Evolutionary conservation across 2,797 vertebrate species (phyloP), one percentile per base, ranked within the genome.

Genomic region (Tinamus major): DNA sequence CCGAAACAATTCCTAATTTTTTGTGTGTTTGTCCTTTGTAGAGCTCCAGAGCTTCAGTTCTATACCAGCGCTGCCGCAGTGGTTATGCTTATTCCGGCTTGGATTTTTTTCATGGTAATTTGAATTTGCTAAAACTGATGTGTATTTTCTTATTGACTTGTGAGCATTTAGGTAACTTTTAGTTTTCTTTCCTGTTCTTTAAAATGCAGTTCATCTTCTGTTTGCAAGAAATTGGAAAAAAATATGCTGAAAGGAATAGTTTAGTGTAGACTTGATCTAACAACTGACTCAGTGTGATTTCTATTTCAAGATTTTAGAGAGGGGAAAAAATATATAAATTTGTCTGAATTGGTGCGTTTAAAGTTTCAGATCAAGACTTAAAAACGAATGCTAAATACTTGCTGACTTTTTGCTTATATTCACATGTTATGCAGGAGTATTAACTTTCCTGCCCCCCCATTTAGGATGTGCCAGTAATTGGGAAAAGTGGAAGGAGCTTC

Each of bases 41-140:
- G 99, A 85, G 99, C 99, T 23, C 98, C 98, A 27, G 99, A 99
- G 81, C 98, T 99, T 70, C 99, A 99, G 96, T 99, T 99, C 96
- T 99, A 98, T 74, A 99, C 99, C 21, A 99, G 99, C 13, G 98
- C 99, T 2, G 98, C 99, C 4, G 99, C 99, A 0, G 97, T 99
- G 87, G 95, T 99, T 56, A 98, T 99, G 99, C 98, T 99, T 6
- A 98, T 99, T 84, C 99, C 99, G 14, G 98, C 99, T 15, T 99
- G 99, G 99, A 94, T 98, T 82, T 99, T 99, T 92, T 98, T 99
- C 89, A 96, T 99, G 98, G 99, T 99, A 95, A 82, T 59, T 79
- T 41, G 13, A 74, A 85, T 68, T 85, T 4, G 31, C 53, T 79
- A 9, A 33, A 20, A 9, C 4, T 4, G 19, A 24, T 55, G 48